phyloP scores from a whole-genome alignment of 2,113 vertebrate genomes.

The Gymnogyps californianus region DNA sequence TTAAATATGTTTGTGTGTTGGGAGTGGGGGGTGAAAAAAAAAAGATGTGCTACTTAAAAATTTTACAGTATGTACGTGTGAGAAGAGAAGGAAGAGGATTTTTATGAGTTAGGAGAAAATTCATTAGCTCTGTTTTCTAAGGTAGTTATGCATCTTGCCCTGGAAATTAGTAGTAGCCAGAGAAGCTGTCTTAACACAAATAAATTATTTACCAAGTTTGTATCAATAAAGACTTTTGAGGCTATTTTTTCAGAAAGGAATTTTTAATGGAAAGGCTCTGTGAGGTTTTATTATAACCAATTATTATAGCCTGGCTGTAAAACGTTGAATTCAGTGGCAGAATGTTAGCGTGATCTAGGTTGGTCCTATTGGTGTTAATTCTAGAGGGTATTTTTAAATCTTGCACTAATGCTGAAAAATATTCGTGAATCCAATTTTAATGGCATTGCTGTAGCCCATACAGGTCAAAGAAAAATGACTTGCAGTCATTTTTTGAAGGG shows the following conservation, averaged over 20 bases:
- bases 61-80: not conserved
- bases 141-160: not conserved
- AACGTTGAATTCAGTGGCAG: not conserved
- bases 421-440: not conserved
- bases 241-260: not conserved
- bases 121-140: not conserved
- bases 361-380: not conserved
- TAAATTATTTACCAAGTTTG: not conserved
- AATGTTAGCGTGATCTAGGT: not conserved
- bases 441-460: not conserved
- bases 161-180: not conserved
- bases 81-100: not conserved
- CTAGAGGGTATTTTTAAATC: not conserved
- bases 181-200: not conserved
- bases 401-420: not conserved
- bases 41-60: not conserved
- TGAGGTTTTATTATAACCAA: fast-evolving
- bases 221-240: not conserved
- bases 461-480: not conserved
- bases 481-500: not conserved
- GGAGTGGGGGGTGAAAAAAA: not conserved
- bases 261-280: not conserved
- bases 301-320: not conserved
- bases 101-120: not conserved
- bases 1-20: not conserved